Evolutionary conservation across 2,888 invertebrate species (phyloP).

Genomic region (Hydrotaea cyrtoneurina): DNA sequence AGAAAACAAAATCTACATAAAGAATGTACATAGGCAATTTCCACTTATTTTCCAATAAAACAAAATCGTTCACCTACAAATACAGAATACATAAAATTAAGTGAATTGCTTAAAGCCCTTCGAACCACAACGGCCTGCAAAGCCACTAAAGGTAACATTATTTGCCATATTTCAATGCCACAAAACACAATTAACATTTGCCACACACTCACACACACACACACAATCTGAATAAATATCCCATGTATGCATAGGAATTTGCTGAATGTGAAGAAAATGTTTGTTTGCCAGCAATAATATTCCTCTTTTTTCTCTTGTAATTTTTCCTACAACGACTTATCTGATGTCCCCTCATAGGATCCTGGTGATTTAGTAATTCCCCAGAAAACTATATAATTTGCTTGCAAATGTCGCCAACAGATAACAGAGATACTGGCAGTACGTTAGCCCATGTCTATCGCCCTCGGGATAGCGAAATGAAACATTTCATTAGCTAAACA

Average conservation of each 20-base stretch:
- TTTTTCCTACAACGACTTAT: neutral
- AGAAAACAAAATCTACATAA: too few relatives aligned
- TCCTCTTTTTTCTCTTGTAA: neutral
- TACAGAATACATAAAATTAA: too few relatives aligned
- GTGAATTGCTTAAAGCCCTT: too few relatives aligned
- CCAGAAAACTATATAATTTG: neutral
- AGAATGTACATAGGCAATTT: too few relatives aligned
- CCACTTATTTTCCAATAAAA: too few relatives aligned
- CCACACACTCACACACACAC: neutral
- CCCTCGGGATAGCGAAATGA: neutral
- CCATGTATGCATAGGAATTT: neutral
- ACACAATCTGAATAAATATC: neutral
- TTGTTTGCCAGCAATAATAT: neutral
- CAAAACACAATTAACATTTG: neutral
- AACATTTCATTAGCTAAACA: conserved; percentile 12
- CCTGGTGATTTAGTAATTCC: neutral
- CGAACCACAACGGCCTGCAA: neutral
- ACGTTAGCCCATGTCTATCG: neutral
- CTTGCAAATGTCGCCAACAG: neutral
- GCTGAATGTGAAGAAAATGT: neutral
- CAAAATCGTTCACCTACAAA: too few relatives aligned
- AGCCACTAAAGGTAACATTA: neutral
- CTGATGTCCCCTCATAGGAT: neutral
- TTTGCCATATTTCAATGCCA: neutral
- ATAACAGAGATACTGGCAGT: neutral